Conservation (phyloP, 2,113 vertebrate species). For the Brienomyrus brachyistius region DNA sequence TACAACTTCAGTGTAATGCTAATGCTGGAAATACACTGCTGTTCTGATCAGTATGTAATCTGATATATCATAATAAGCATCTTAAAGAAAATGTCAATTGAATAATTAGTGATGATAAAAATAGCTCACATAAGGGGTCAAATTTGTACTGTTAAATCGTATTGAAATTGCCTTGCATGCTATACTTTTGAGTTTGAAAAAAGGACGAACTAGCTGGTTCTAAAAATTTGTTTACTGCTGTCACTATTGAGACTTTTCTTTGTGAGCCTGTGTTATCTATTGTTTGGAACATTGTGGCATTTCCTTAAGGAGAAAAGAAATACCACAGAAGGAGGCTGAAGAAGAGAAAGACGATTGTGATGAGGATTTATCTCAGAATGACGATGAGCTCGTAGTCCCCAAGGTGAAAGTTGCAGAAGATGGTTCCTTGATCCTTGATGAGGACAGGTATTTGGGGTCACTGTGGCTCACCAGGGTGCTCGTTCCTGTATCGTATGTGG, state of each 20-base stretch:
- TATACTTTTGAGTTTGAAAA: background rate
- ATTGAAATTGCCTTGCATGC: background rate
- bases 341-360: slow-evolving; percentile 50
- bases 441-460: slow-evolving; percentile 75
- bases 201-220: background rate
- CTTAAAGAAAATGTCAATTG: background rate
- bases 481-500: background rate
- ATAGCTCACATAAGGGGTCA: background rate
- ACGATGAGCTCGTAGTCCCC: slow-evolving; percentile 73
- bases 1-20: background rate
- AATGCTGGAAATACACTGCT: background rate
- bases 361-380: slow-evolving; percentile 55
- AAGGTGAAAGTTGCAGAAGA: slow-evolving; percentile 96
- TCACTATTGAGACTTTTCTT: background rate
- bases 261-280: background rate
- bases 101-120: background rate
- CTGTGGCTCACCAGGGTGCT: background rate
- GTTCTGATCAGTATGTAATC: background rate
- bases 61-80: background rate
- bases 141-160: background rate
- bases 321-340: slow-evolving; percentile 10
- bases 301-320: slow-evolving; percentile 9
- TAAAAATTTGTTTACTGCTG: background rate
- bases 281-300: background rate
- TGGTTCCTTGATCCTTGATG: slow-evolving; percentile 91